Percentiles rank a stretch among this genome's conserved stretches.
Conservation (phyloP, 1,140 invertebrate genomes). For the Dendroctonus valens region DNA sequence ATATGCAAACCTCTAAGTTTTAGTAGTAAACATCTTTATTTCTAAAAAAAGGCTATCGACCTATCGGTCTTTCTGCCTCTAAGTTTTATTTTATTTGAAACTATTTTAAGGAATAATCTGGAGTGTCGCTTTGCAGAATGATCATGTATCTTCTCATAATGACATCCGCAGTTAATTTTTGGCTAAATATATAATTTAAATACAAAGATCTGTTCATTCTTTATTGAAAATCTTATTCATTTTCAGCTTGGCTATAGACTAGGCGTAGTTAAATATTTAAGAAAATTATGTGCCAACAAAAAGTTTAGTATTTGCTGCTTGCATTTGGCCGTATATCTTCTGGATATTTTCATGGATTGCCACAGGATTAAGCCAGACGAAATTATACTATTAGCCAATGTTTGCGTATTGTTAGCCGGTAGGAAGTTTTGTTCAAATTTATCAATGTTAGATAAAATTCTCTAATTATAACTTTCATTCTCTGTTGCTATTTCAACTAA, state of each 20-base stretch:
- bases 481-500: too few relatives aligned
- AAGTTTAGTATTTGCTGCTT: slow-evolving; percentile 50
- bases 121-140: too few relatives aligned
- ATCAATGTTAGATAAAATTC: too few relatives aligned
- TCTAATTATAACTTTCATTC: too few relatives aligned
- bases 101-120: too few relatives aligned
- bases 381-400: slow-evolving; percentile 50
- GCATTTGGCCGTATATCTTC: slow-evolving; percentile 55
- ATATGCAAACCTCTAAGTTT: too few relatives aligned
- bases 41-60: too few relatives aligned
- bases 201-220: background rate
- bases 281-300: slow-evolving; percentile 45
- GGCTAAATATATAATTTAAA: background rate
- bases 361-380: slow-evolving; percentile 49
- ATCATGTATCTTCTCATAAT: too few relatives aligned
- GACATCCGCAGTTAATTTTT: too few relatives aligned
- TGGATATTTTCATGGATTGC: slow-evolving; percentile 60
- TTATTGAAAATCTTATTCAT: slow-evolving; percentile 7
- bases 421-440: slow-evolving; percentile 23
- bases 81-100: too few relatives aligned
- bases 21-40: too few relatives aligned
- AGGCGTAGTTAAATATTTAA: slow-evolving; percentile 46
- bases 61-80: too few relatives aligned
- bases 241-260: slow-evolving; percentile 42
- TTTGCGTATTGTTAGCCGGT: slow-evolving; percentile 53